These are phyloP conservation scores for Gyrodactylus bullatarudis DNA, from an alignment of 1,140 invertebrate genomes.

Conservation along the genomic window DNA sequence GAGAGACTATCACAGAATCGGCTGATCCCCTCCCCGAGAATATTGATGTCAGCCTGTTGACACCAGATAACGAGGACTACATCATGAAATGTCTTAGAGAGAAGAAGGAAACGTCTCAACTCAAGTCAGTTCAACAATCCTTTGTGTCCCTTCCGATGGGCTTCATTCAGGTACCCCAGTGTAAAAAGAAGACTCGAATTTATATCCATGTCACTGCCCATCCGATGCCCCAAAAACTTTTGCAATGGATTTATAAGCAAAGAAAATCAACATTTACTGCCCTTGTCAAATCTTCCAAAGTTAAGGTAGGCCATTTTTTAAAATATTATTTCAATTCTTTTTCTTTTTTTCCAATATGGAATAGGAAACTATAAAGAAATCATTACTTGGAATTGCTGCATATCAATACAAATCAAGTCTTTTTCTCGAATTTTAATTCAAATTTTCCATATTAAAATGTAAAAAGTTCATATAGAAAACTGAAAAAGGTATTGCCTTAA, in stretches of 20 bases:
- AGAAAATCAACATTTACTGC: too few relatives aligned
- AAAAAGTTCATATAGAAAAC: too few relatives aligned
- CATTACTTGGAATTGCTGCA: too few relatives aligned
- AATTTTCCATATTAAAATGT: too few relatives aligned
- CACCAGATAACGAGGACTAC: not conserved
- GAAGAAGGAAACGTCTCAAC: not conserved
- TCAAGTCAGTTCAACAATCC: not conserved
- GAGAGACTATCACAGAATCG: conserved; percentile 39
- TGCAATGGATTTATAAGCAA: not conserved
- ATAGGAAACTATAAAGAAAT: too few relatives aligned
- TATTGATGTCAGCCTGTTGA: not conserved
- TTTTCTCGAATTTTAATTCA: too few relatives aligned
- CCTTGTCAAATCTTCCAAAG: not conserved
- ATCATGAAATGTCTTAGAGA: not conserved
- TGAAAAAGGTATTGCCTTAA: too few relatives aligned
- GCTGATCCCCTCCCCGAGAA: not conserved
- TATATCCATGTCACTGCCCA: not conserved
- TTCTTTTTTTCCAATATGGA: too few relatives aligned
- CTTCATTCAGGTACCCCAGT: not conserved
- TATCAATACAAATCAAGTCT: too few relatives aligned
- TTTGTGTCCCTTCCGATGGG: not conserved
- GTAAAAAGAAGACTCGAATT: not conserved
- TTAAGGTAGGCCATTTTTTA: too few relatives aligned
- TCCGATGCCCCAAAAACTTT: not conserved
- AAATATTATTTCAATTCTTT: too few relatives aligned